Percentiles rank a stretch among this genome's conserved stretches.
Conservation (phyloP, 2,888 invertebrate genomes). For the Gastrophysa polygoni region DNA sequence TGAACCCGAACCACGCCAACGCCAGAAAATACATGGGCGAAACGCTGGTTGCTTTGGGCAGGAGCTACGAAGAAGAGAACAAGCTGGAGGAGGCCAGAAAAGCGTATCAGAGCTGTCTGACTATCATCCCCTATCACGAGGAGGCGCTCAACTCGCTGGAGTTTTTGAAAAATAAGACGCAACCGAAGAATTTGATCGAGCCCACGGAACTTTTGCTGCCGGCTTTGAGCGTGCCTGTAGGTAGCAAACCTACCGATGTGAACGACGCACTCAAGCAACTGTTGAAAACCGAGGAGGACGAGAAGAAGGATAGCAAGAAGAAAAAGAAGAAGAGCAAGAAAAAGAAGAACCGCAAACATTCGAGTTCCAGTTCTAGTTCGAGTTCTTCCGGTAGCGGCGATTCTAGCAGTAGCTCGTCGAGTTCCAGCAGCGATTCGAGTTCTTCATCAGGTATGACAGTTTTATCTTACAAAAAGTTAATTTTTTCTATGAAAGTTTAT, state of each 20-base stretch:
- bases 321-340: slow-evolving; percentile 69
- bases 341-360: slow-evolving; percentile 67
- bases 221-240: slow-evolving; percentile 61
- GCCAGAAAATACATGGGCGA: slow-evolving; percentile 94
- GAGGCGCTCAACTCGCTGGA: slow-evolving; percentile 86
- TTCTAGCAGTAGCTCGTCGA: slow-evolving; percentile 63
- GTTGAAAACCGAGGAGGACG: slow-evolving; percentile 61
- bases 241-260: slow-evolving; percentile 60
- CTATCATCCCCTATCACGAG: slow-evolving; percentile 84
- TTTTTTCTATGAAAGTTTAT: too few species aligned
- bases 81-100: slow-evolving; percentile 84
- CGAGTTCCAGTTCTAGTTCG: slow-evolving; percentile 59
- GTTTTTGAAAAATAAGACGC: slow-evolving; percentile 73
- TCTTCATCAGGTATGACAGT: slow-evolving; percentile 63
- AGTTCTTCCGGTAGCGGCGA: slow-evolving; percentile 62
- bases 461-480: too few species aligned
- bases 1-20: slow-evolving; percentile 90
- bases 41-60: slow-evolving; percentile 86
- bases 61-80: slow-evolving; percentile 87
- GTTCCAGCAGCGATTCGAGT: slow-evolving; percentile 68
- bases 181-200: slow-evolving; percentile 67
- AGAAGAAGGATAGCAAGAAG: slow-evolving; percentile 68
- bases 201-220: slow-evolving; percentile 68
- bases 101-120: slow-evolving; percentile 82
- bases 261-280: slow-evolving; percentile 70